Percentiles rank a stretch among this genome's conserved stretches.
These are phyloP conservation scores for Cyanocitta stelleri DNA, from an alignment of 2,113 vertebrate genomes.

Conservation along the genomic window DNA sequence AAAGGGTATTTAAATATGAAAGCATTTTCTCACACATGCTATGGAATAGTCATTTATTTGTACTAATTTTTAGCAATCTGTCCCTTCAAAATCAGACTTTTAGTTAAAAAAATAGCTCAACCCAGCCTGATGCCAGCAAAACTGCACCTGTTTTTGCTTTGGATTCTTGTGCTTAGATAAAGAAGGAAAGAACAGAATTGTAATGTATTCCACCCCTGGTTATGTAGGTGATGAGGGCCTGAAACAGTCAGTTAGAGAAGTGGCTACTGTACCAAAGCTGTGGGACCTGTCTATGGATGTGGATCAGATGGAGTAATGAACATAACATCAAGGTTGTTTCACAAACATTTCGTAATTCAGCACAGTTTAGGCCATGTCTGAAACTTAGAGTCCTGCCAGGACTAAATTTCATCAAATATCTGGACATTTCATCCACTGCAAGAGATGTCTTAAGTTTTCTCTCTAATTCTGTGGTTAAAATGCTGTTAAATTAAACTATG, in stretches of 20 bases:
- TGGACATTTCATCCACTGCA: not conserved
- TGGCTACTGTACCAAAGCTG: not conserved
- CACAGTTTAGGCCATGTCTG: not conserved
- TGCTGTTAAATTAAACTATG: not conserved
- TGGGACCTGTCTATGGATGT: not conserved
- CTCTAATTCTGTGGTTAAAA: not conserved
- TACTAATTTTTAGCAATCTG: not conserved
- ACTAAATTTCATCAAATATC: not conserved
- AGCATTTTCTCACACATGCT: not conserved
- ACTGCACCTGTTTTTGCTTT: not conserved
- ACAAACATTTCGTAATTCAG: not conserved
- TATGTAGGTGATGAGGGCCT: not conserved
- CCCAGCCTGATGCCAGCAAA: not conserved
- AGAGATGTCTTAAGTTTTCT: not conserved
- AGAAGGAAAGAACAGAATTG: constrained; percentile 3
- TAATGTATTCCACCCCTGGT: not conserved
- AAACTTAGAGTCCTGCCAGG: not conserved
- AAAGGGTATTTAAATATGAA: not conserved
- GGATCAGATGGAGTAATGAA: not conserved
- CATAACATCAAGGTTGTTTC: not conserved
- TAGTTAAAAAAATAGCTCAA: not conserved
- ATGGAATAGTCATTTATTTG: not conserved
- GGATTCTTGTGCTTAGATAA: not conserved
- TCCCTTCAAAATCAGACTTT: not conserved
- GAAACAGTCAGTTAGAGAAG: not conserved